Evolutionary conservation across 2,888 invertebrate species (phyloP).

Genomic region (Aspidiotus rigidus): DNA sequence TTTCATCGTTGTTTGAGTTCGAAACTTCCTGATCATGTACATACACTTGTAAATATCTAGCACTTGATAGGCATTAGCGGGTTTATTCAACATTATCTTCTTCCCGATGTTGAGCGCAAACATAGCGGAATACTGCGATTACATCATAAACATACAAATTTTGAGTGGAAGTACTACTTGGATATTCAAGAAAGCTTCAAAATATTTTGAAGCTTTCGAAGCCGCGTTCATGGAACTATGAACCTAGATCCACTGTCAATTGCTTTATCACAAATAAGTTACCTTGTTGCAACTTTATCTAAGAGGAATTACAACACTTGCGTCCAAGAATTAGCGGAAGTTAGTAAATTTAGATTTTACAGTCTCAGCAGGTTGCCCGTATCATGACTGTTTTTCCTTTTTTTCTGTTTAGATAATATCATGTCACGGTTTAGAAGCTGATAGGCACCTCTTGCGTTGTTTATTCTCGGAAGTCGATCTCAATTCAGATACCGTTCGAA

Average conservation of each 20-base stretch:
- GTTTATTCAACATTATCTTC: background rate
- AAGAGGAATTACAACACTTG: conserved; percentile 92
- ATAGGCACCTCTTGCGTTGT: conserved; percentile 91
- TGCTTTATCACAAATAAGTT: conserved; percentile 97
- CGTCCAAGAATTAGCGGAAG: conserved; percentile 79
- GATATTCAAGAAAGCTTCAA: conserved; percentile 83
- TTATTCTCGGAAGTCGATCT: conserved; percentile 83
- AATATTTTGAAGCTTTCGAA: conserved; percentile 89
- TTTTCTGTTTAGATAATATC: conserved; percentile 63
- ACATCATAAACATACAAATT: conserved; percentile 44
- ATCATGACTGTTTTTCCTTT: background rate
- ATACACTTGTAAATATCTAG: background rate
- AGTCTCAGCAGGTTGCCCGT: too few species aligned
- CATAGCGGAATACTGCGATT: conserved; percentile 47
- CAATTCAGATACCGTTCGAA: conserved; percentile 45
- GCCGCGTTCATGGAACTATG: conserved; percentile 90
- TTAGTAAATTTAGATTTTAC: conserved; percentile 47
- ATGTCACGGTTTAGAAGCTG: conserved; percentile 91
- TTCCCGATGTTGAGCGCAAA: conserved; percentile 48
- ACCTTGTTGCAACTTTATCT: conserved; percentile 88
- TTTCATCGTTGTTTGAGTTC: too few species aligned
- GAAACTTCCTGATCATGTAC: too few species aligned
- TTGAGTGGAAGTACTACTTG: conserved; percentile 53
- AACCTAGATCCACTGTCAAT: conserved; percentile 98
- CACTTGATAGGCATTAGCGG: background rate